Base-by-base conservation (phyloP, 2,888 invertebrate genomes). In the Chrysomela aeneicollis region DNA sequence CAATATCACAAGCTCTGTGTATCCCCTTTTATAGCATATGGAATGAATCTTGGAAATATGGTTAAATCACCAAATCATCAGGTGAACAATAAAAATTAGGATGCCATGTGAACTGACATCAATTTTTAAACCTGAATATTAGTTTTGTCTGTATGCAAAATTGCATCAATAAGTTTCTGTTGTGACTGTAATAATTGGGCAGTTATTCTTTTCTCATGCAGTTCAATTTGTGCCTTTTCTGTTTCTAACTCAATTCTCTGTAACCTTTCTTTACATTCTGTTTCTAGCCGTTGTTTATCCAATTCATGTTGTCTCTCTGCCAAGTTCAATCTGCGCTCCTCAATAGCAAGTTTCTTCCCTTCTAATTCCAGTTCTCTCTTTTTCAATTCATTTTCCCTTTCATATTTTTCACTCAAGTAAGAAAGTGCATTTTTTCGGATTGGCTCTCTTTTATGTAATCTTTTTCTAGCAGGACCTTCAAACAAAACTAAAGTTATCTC, bases 291-390 rank as follows among this genome's bases (percentile, higher is more conserved):
- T 32, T 35, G 32, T 30, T 52, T 18, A 52, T 52, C 18, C 15
- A 30, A 15, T 30, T 52, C 0, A 30, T 30, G 17, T 30, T 52
- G 21, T 52, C 9, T 52, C 18, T 53, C 35, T 53, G 19, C 19
- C 50, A 50, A 21, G 17, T 50, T 10, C 10, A 50, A 17, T 55
- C 22, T 32, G 19, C 42, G 19, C 46, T 55, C 55, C 22, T 47
- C 18, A 26, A 50, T 35, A 30, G 32, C 50, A 15, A 59, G 32
- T 49, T 32, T 59, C 17, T 17, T 22, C 22, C 46, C 26, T 30
- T 47, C 58, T 58, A 58, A 30, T 58, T 58, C 58, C 46, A 58
- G 22, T 47, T 58, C 47, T 30, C 26, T 58, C 46, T 26, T 58
- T 58, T 26, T 47, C 46, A 55, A 37, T 35, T 21, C 37, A 58